These are phyloP conservation scores for Chrysodeixis includens DNA, from an alignment of 2,888 invertebrate species.

Conservation along the genomic window DNA sequence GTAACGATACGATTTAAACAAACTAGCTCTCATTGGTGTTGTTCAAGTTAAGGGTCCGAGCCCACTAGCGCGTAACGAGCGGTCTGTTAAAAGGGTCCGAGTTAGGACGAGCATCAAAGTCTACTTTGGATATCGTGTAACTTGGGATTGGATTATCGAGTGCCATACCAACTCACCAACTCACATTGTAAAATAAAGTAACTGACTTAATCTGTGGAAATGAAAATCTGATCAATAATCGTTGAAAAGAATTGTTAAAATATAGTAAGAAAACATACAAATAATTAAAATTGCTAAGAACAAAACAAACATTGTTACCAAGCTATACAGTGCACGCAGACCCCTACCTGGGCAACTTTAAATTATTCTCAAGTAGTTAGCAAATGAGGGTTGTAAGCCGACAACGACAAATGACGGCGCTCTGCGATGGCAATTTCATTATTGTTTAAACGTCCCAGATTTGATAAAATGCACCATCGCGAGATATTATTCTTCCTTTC, in stretches of 20 bases:
- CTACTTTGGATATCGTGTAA: slow-evolving; percentile 1
- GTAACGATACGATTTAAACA: slow-evolving; percentile 44
- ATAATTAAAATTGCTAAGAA: neutral
- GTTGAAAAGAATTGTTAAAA: no score
- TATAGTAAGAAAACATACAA: no score
- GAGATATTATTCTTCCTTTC: slow-evolving; percentile 43
- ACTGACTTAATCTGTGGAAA: no score
- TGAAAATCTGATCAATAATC: no score
- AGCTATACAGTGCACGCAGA: slow-evolving; percentile 7
- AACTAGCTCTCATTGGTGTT: slow-evolving; percentile 39
- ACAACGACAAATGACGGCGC: slow-evolving; percentile 45
- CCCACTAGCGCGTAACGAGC: slow-evolving; percentile 21
- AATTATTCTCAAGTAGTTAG: slow-evolving; percentile 48
- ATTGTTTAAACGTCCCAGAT: slow-evolving; percentile 48
- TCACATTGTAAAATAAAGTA: no score
- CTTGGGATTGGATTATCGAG: slow-evolving; percentile 1
- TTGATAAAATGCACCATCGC: slow-evolving; percentile 46
- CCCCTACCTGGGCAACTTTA: slow-evolving; percentile 34
- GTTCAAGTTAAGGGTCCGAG: slow-evolving; percentile 19
- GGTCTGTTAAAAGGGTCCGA: slow-evolving; percentile 9
- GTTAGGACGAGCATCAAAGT: neutral
- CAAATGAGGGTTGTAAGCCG: slow-evolving; percentile 43
- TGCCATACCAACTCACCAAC: no score
- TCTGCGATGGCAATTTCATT: slow-evolving; percentile 47
- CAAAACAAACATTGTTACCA: neutral